These are phyloP conservation scores for Allygus modestus DNA, from an alignment of 2,888 invertebrate species.

Conservation along the genomic window DNA sequence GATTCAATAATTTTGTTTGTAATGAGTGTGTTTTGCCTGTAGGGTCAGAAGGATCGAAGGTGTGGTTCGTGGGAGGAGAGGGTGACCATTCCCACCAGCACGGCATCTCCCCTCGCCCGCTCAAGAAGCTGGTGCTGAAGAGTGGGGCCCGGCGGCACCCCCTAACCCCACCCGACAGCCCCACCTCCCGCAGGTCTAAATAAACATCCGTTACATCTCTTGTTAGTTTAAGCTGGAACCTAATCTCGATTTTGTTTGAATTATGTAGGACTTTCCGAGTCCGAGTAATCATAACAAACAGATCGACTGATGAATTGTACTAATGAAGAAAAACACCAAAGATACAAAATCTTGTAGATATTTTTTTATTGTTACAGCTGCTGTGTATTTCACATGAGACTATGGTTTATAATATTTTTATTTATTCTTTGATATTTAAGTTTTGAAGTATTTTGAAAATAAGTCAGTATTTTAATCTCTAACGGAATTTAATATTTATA, in stretches of 20 bases:
- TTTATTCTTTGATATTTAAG: conserved; percentile 2
- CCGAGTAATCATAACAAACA: not conserved
- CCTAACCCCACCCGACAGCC: conserved; percentile 71
- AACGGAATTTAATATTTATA: not conserved
- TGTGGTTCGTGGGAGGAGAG: conserved; percentile 76
- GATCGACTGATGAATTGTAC: no score
- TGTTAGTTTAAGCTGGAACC: not conserved
- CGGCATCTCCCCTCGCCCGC: conserved; percentile 82
- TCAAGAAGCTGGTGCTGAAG: conserved; percentile 83
- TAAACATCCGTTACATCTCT: conserved; percentile 55
- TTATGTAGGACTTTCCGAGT: not conserved
- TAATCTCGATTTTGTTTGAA: not conserved
- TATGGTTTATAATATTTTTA: not conserved
- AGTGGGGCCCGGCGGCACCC: conserved; percentile 76
- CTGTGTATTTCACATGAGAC: no score
- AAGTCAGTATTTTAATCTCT: conserved; percentile 13
- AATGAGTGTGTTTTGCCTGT: no score
- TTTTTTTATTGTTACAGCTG: not conserved
- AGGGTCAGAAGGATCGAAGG: conserved; percentile 74
- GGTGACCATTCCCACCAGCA: conserved; percentile 72
- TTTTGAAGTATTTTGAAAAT: conserved; percentile 7
- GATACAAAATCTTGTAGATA: not conserved
- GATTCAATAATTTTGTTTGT: no score
- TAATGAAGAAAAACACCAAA: conserved; percentile 2
- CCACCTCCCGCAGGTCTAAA: conserved; percentile 71